Percentiles rank a stretch among this genome's conserved stretches.
Evolutionary conservation across 2,888 invertebrate genomes (phyloP).

Genomic region (Mesodorylaimus sp.): DNA sequence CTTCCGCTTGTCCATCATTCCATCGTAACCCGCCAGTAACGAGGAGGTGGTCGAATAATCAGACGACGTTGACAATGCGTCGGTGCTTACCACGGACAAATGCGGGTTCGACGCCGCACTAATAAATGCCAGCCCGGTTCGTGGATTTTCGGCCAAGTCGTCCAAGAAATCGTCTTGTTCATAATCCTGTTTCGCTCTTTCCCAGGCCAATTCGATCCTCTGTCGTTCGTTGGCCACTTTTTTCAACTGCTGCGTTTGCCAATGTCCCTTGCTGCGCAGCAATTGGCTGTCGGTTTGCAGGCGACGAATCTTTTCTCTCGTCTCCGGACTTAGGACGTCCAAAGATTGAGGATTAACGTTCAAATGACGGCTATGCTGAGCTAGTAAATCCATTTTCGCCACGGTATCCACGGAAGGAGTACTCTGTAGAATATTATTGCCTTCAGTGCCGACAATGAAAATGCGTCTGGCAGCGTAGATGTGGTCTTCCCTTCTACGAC

Average conservation of each 20-base stretch:
- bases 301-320: slow-evolving; percentile 20
- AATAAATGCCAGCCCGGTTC: neutral
- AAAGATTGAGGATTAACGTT: slow-evolving; percentile 17
- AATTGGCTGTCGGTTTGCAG: slow-evolving; percentile 16
- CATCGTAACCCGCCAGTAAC: neutral
- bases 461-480: slow-evolving; percentile 22
- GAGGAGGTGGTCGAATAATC: slow-evolving; percentile 20
- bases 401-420: slow-evolving; percentile 7
- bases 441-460: slow-evolving; percentile 20
- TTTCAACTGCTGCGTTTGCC: neutral
- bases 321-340: slow-evolving; percentile 19
- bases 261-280: neutral
- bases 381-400: slow-evolving; percentile 17
- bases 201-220: neutral
- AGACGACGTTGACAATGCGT: slow-evolving; percentile 18
- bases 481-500: slow-evolving; percentile 16
- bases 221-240: neutral
- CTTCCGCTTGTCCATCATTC: too few species aligned
- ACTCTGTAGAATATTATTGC: too few species aligned
- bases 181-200: slow-evolving; percentile 2
- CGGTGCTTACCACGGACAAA: slow-evolving; percentile 5
- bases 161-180: slow-evolving; percentile 12
- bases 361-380: slow-evolving; percentile 20
- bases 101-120: neutral
- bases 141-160: neutral